Base-by-base conservation (phyloP, 2,888 invertebrate species). In the Eulithis testata region DNA sequence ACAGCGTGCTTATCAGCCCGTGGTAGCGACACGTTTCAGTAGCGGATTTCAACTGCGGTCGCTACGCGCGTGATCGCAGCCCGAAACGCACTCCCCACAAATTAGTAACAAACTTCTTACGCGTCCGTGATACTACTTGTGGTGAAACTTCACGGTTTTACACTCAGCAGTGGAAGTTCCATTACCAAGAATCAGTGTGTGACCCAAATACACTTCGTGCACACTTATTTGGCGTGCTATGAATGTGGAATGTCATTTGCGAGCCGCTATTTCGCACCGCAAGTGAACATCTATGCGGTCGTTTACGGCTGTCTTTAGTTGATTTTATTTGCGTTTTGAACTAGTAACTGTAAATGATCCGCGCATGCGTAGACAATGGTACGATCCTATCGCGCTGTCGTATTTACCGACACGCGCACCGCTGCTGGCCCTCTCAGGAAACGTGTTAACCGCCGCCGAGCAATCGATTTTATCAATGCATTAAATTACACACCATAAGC, bases 241-340 rank as follows among this genome's bases (percentile, higher is more conserved):
- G 85, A 85, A 86, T 82, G 85, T 78, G 84, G 87, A 87, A 88
- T 88, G 88, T 83, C 86, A 89, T 89, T 90, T 87, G 83, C 76
- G 80, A 76, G 80, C 86, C 85, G 87, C 89, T 88, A 89, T 84
- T 84, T 81, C 75, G 76, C 82, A 88, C 89, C 88, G 86, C 89
- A 89, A 84, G 79, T 76, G 77, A 83, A 75, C 79, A 75, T 77
- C 77, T 78, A 78, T 82, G 83, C 78, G 82, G 82, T 83, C 76
- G 75, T 83, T 82, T 80, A 82, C 78, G 76, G 75, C 76, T 77
- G 77, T 83, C 76, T 83, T 83, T 80, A 74, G 75, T 78, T 81
- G 83, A 81, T 82, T 85, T 85, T 84, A 84, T 86, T 84, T 86
- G 83, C 77, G 73, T 81, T 81, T 77, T 76, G 76, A 77, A 74